Evolutionary conservation across 2,797 vertebrate genomes (phyloP).

Genomic region (Furcifer pardalis): DNA sequence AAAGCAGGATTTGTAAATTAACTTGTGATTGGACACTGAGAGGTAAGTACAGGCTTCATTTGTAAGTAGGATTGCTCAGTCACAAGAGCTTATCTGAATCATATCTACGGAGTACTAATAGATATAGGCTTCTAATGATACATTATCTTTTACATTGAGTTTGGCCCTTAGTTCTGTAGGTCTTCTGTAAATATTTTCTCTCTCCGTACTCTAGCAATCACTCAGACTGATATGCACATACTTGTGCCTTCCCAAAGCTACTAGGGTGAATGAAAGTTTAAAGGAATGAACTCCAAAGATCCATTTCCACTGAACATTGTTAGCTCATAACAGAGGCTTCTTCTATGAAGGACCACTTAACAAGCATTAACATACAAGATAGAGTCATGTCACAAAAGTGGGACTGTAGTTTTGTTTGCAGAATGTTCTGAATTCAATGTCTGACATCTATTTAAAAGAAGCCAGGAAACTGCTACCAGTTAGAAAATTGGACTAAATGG

Average conservation of each 20-base stretch:
- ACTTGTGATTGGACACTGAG: too few species aligned
- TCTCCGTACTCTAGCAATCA: neutral
- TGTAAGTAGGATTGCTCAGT: too few species aligned
- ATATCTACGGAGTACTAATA: too few species aligned
- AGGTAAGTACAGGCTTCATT: too few species aligned
- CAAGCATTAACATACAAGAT: neutral
- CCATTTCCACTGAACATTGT: neutral
- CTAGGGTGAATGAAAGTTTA: neutral
- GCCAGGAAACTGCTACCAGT: neutral
- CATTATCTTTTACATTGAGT: too few species aligned
- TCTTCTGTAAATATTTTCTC: neutral
- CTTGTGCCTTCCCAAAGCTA: neutral
- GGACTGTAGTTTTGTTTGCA: neutral
- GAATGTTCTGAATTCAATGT: neutral
- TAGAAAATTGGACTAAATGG: neutral
- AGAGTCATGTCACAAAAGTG: slow-evolving; percentile 5
- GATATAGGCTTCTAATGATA: too few species aligned
- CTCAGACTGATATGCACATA: neutral
- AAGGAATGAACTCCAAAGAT: neutral
- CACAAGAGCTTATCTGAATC: too few species aligned
- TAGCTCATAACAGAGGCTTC: neutral
- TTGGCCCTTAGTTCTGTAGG: neutral
- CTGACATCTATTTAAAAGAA: neutral
- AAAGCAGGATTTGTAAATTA: too few species aligned
- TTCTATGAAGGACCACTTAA: neutral